phyloP scores from a whole-genome alignment of 2,888 invertebrate species.

The Tetropium fuscum region DNA sequence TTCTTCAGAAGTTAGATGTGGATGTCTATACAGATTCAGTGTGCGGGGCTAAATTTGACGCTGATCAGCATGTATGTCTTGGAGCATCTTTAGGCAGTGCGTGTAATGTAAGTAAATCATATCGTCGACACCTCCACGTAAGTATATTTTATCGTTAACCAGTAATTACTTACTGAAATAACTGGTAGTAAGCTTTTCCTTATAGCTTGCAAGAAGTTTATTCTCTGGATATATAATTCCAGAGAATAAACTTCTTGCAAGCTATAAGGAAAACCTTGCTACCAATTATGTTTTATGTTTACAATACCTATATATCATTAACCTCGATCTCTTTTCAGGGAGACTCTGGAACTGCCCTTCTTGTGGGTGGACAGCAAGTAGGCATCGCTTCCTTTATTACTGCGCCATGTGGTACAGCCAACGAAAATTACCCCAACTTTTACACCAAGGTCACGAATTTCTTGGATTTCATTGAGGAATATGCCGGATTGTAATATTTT shows the following conservation, averaged over 20 bases:
- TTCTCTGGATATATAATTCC: too few species aligned
- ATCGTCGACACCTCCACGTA: too few species aligned
- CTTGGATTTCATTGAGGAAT: conserved; percentile 3
- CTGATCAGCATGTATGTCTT: conserved; percentile 32
- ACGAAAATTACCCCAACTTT: background rate
- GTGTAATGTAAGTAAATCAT: conserved; percentile 24
- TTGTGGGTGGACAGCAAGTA: background rate
- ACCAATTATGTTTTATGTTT: too few species aligned
- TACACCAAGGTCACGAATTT: conserved; percentile 14
- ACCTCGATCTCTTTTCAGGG: conserved; percentile 16
- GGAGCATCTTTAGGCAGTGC: conserved; percentile 25
- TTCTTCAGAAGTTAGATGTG: conserved; percentile 34
- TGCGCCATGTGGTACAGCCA: conserved; percentile 13
- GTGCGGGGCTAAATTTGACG: conserved; percentile 20
- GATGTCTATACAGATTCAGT: conserved; percentile 25
- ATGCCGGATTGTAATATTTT: background rate
- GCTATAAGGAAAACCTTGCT: too few species aligned
- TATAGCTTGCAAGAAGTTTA: too few species aligned
- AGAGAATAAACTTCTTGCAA: too few species aligned
- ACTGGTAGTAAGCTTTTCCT: too few species aligned
- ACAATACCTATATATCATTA: too few species aligned
- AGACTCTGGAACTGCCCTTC: conserved; percentile 14
- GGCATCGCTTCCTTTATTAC: conserved; percentile 22
- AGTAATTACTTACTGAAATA: too few species aligned
- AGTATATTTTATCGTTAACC: too few species aligned